Evolutionary conservation across 2,113 vertebrate species (phyloP).

Genomic region (Girardinichthys multiradiatus): DNA sequence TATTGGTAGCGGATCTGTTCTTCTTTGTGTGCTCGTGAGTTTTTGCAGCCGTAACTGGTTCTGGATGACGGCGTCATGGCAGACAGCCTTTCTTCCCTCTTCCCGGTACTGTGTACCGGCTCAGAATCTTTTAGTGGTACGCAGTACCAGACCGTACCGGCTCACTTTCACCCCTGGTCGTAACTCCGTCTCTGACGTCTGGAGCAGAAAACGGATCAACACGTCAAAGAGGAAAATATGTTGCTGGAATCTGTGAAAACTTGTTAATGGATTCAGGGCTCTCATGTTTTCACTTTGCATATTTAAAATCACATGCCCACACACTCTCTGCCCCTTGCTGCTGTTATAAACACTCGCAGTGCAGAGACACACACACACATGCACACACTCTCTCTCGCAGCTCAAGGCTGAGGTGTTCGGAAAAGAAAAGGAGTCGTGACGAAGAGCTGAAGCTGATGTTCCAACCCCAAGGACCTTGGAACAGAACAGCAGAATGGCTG

Average conservation of each 20-base stretch:
- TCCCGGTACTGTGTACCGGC: no score
- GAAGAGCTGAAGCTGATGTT: conserved; percentile 35
- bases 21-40: no score
- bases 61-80: no score
- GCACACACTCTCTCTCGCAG: conserved; percentile 19
- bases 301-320: conserved; percentile 33
- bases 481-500: conserved; percentile 6
- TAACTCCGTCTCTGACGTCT: not conserved
- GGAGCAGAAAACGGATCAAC: not conserved
- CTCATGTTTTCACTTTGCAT: conserved; percentile 2
- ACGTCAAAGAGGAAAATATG: not conserved
- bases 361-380: conserved; percentile 14
- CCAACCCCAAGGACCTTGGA: conserved; percentile 3
- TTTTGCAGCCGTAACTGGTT: no score
- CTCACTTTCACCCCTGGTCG: no score
- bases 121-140: no score
- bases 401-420: conserved; percentile 38
- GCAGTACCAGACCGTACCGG: no score
- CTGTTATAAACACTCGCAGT: conserved; percentile 15
- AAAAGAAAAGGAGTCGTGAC: conserved; percentile 62
- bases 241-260: not conserved
- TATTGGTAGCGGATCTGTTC: no score
- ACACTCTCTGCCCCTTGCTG: conserved; percentile 11
- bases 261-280: conserved; percentile 1
- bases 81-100: no score